Conservation (phyloP, 2,797 vertebrate species). For the Stomatorhinus walkeri region DNA sequence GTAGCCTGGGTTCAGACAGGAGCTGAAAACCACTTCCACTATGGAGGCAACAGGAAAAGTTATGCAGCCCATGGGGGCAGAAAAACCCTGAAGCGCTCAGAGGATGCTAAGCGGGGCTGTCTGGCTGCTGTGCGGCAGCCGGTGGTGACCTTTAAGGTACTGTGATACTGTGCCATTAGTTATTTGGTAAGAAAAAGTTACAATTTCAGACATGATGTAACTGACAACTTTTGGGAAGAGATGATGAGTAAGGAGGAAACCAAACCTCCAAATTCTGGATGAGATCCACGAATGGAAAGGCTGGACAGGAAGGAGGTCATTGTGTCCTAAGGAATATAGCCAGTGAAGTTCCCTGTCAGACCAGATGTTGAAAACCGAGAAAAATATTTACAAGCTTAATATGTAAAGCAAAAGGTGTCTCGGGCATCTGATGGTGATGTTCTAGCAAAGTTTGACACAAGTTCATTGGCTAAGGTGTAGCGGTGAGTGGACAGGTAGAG, state of each 20-base stretch:
- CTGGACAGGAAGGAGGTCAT: not conserved
- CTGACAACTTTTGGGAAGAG: not conserved
- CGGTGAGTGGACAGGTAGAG: not conserved
- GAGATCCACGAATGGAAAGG: not conserved
- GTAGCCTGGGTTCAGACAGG: not conserved
- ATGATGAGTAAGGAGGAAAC: not conserved
- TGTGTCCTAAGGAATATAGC: not conserved
- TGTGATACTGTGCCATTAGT: conserved; percentile 1
- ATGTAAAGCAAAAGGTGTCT: not conserved
- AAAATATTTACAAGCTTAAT: not conserved
- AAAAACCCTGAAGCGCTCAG: not conserved
- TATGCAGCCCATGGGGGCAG: conserved; percentile 5
- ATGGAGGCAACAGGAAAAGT: not conserved
- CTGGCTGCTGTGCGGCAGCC: not conserved
- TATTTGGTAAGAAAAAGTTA: not conserved
- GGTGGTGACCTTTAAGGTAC: conserved; percentile 6
- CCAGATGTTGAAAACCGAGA: not conserved
- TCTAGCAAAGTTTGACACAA: not conserved
- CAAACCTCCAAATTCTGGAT: not conserved
- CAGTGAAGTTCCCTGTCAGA: not conserved
- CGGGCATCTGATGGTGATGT: not conserved
- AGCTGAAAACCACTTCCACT: not conserved
- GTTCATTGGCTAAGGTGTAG: not conserved
- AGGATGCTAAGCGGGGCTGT: not conserved
- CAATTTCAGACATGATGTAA: not conserved